A percentile compares a stretch with the other conserved stretches of the same genome.
Evolutionary conservation across 2,888 invertebrate genomes (phyloP).

Genomic region (Acleris sparsana): DNA sequence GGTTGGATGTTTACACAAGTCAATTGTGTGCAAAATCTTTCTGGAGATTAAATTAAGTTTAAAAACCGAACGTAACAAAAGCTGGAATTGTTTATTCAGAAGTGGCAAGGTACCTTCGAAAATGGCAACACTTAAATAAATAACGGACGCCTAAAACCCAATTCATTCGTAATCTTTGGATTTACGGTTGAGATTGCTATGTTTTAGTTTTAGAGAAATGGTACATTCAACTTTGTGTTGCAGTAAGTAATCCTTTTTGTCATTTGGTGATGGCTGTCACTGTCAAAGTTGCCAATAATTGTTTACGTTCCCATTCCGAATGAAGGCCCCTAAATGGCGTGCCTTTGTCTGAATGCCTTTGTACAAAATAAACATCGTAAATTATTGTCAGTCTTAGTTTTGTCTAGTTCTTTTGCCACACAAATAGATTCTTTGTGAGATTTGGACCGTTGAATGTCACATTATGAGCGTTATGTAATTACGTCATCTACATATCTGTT

Average conservation of each 20-base stretch:
- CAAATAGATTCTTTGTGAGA: constrained; percentile 51
- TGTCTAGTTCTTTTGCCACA: constrained; percentile 63
- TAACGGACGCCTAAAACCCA: constrained; percentile 34
- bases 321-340: constrained; percentile 70
- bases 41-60: constrained; percentile 55
- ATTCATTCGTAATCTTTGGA: constrained; percentile 37
- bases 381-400: constrained; percentile 65
- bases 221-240: constrained; percentile 42
- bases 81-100: constrained; percentile 65
- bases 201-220: constrained; percentile 12
- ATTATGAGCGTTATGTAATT: constrained; percentile 7
- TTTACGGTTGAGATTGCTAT: constrained; percentile 49
- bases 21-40: constrained; percentile 63
- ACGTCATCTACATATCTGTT: not conserved
- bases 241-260: constrained; percentile 74
- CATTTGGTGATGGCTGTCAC: constrained; percentile 72
- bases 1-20: constrained; percentile 66
- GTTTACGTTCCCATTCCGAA: constrained; percentile 70
- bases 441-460: constrained; percentile 3
- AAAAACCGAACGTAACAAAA: constrained; percentile 53
- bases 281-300: constrained; percentile 76
- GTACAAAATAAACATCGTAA: constrained; percentile 74
- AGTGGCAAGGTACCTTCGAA: constrained; percentile 64
- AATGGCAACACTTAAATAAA: constrained; percentile 58
- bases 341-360: constrained; percentile 65